Conservation (phyloP, 2,113 vertebrate species). For the Pelvicachromis taeniatus region DNA sequence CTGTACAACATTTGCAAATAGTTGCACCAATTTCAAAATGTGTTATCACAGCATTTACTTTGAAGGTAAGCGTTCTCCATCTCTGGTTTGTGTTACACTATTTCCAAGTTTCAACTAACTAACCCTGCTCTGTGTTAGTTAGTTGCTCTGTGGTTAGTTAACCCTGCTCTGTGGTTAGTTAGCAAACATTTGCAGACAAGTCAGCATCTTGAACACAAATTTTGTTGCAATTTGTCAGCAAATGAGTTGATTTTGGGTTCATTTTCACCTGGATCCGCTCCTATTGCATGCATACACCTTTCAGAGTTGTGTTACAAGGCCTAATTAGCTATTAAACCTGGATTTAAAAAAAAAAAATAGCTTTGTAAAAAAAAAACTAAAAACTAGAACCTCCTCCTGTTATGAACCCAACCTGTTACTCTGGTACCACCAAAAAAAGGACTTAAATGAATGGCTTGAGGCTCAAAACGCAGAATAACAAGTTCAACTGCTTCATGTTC, state of each 20-base stretch:
- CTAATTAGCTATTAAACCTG: neutral
- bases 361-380: neutral
- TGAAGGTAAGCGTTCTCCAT: neutral
- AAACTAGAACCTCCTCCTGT: too few relatives aligned
- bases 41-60: neutral
- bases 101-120: neutral
- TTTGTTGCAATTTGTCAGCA: neutral
- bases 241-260: too few relatives aligned
- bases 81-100: neutral
- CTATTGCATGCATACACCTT: neutral
- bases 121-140: neutral
- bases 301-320: neutral
- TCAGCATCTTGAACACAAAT: neutral
- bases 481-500: neutral
- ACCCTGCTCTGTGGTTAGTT: neutral
- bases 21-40: neutral
- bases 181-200: neutral
- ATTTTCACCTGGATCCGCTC: neutral
- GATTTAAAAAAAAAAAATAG: neutral
- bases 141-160: neutral
- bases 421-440: neutral
- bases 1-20: neutral
- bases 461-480: neutral
- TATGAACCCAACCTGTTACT: neutral
- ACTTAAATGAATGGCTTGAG: neutral